Base-by-base conservation (phyloP, 2,797 vertebrate genomes). In the Hozukius guyotensis region DNA sequence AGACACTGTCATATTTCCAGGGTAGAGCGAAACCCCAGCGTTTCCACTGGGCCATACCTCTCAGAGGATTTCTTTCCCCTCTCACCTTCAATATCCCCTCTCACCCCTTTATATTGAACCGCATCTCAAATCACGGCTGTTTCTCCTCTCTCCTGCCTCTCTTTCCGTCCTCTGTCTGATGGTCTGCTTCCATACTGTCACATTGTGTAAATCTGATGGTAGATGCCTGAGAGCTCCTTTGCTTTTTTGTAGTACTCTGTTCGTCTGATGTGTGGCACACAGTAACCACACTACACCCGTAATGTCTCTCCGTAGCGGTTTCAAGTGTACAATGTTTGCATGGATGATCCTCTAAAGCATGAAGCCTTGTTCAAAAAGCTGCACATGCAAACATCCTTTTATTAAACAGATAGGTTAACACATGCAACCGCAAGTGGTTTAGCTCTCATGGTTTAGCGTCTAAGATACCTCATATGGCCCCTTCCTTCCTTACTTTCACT, bases 31-130 rank as follows among this genome's bases (percentile, higher is more conserved):
- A 88, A 52, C 74, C 70, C 72, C 38, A 49, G 72, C 70, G 67
- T 93, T 95, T 94, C 92, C 92, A 92, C 77, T 75, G 65, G 80
- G 55, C 42, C 67, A 78, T 55, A 73, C 76, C 75, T 77, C 67
- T 55, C 10, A 31, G 3, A 42, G 72, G 34, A 59, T 85, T 75
- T 82, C 75, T 87, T 88, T 80, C 75, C 82, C 70, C 74, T 80
- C 75, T 88, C 85, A 82, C 78, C 83, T 88, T 82, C 82, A 80
- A 80, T 83, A 87, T 85, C 78, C 81, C 80, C 60, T 74, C 53
- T 60, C 31, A 27, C 67, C 75, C 61, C 42, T 69, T 77, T 38
- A 31, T 57, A 81, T 60, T 49, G 57, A 83, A 78, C 57, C 60
- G 7, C 73, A 77, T 80, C 83, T 83, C 55, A 22, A 59, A 61